phyloP scores from a whole-genome alignment of 2,797 vertebrate species.

The Lepidocolaptes lacrymiger region DNA sequence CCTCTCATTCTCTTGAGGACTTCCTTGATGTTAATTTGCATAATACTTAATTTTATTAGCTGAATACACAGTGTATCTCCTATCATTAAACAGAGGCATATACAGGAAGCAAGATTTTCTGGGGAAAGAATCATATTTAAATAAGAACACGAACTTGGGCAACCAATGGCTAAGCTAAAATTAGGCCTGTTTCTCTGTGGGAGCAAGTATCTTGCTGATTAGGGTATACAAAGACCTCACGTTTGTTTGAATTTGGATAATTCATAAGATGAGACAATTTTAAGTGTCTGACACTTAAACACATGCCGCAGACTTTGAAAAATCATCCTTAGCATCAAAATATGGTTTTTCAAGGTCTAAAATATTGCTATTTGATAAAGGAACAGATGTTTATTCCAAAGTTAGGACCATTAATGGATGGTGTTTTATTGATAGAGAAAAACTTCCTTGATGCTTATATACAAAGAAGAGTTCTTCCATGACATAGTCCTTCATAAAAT shows the following conservation, averaged over 20 bases:
- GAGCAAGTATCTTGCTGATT: not conserved
- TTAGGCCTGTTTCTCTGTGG: not conserved
- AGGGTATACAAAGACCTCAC: not conserved
- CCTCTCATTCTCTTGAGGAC: slow-evolving; percentile 65
- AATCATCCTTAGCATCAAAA: not conserved
- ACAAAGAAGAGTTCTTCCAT: not conserved
- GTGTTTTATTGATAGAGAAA: not conserved
- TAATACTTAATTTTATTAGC: slow-evolving; percentile 66
- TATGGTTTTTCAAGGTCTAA: not conserved
- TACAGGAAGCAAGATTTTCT: slow-evolving; percentile 36
- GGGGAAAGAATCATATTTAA: not conserved
- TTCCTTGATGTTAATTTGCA: slow-evolving; percentile 66
- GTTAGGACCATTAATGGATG: not conserved
- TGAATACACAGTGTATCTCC: slow-evolving; percentile 19
- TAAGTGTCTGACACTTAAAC: not conserved
- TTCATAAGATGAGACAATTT: not conserved
- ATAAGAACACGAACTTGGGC: not conserved
- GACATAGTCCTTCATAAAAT: not conserved
- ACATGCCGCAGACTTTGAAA: not conserved
- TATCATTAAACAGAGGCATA: slow-evolving; percentile 18
- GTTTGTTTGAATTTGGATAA: not conserved
- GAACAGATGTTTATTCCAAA: not conserved
- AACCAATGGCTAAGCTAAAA: not conserved
- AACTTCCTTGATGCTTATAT: not conserved
- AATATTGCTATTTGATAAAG: not conserved